phyloP scores from a whole-genome alignment of 2,888 invertebrate genomes.

The Tetropium fuscum region DNA sequence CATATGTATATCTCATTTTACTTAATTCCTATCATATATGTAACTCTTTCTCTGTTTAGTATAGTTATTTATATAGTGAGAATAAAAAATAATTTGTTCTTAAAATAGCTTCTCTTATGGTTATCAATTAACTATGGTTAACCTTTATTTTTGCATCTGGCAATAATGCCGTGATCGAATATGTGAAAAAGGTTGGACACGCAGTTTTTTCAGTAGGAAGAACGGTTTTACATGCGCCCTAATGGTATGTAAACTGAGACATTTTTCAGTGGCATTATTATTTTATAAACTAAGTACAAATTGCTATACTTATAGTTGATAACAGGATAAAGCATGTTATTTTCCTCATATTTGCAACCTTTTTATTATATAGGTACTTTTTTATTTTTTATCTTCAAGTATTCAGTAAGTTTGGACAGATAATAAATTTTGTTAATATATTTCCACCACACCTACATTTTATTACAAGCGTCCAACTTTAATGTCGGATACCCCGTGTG shows the following conservation, averaged over 20 bases:
- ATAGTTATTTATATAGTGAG: too few relatives aligned
- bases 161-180: too few relatives aligned
- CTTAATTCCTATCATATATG: too few relatives aligned
- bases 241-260: slow-evolving; percentile 44
- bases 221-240: slow-evolving; percentile 5
- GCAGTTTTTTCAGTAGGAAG: not conserved
- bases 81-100: too few relatives aligned
- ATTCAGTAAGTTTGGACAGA: slow-evolving; percentile 55
- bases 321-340: slow-evolving; percentile 58
- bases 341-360: slow-evolving; percentile 59
- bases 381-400: slow-evolving; percentile 41
- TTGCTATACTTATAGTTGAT: slow-evolving; percentile 60
- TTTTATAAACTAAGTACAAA: slow-evolving; percentile 61
- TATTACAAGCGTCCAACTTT: slow-evolving; percentile 51
- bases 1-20: too few relatives aligned
- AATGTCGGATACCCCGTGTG: slow-evolving; percentile 29
- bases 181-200: not conserved
- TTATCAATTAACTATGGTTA: too few relatives aligned
- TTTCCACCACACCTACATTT: slow-evolving; percentile 58
- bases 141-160: too few relatives aligned
- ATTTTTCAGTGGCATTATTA: slow-evolving; percentile 60
- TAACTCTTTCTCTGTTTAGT: too few relatives aligned
- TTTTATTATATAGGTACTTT: slow-evolving; percentile 49
- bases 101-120: too few relatives aligned
- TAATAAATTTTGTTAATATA: slow-evolving; percentile 61